A percentile compares a stretch with the other conserved stretches of the same genome.
These are phyloP conservation scores for Selenia dentaria DNA, from an alignment of 2,888 invertebrate genomes.

Conservation along the genomic window DNA sequence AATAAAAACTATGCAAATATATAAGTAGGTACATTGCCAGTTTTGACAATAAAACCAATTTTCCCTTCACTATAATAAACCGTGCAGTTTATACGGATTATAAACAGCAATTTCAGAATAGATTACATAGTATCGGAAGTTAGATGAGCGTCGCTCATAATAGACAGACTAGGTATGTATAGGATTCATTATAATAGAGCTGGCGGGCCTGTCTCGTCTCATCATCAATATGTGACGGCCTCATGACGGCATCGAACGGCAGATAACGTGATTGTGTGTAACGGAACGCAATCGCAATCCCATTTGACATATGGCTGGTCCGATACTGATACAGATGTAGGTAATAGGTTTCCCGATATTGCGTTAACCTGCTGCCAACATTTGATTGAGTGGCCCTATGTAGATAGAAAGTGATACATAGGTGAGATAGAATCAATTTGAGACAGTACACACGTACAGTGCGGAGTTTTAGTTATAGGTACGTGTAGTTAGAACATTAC, in stretches of 20 bases:
- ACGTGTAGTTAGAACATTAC: no score
- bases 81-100: no score
- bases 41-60: no score
- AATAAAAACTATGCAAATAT: no score
- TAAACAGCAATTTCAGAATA: neutral
- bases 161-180: neutral
- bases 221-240: slow-evolving; percentile 15
- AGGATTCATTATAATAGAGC: slow-evolving; percentile 1
- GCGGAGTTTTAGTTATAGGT: no score
- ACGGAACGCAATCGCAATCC: slow-evolving; percentile 74
- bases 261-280: slow-evolving; percentile 71
- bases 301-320: slow-evolving; percentile 72
- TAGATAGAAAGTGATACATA: slow-evolving; percentile 4
- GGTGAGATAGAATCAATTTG: slow-evolving; percentile 9
- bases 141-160: neutral
- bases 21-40: no score
- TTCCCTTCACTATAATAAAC: no score
- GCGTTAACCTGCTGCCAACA: slow-evolving; percentile 45
- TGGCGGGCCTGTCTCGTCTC: slow-evolving; percentile 2
- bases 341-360: slow-evolving; percentile 68
- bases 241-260: slow-evolving; percentile 31
- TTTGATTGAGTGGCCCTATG: slow-evolving; percentile 41
- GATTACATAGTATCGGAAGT: neutral
- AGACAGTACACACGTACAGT: no score
- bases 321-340: slow-evolving; percentile 52